phyloP scores from a whole-genome alignment of 2,888 invertebrate genomes.

The Aphelenchoides bicaudatus region DNA sequence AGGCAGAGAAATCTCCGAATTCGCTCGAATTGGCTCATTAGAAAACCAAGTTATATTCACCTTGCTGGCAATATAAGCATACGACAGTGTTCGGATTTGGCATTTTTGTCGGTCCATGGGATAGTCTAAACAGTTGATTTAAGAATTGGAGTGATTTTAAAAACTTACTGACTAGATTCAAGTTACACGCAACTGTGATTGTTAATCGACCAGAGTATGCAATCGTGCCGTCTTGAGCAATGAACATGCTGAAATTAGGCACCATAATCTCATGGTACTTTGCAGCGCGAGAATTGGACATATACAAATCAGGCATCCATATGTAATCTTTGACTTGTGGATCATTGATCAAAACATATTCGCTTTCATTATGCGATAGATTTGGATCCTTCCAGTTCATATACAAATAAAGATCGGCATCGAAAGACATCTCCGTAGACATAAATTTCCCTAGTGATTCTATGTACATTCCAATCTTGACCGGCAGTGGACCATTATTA shows the following conservation, averaged over 20 bases:
- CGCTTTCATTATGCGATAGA: conserved; percentile 42
- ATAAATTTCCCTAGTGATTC: conserved; percentile 33
- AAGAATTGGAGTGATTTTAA: too few species aligned
- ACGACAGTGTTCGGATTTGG: conserved; percentile 48
- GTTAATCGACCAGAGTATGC: conserved; percentile 47
- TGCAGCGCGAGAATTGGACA: conserved; percentile 29
- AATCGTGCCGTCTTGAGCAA: conserved; percentile 48
- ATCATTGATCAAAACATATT: conserved; percentile 51
- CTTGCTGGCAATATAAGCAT: conserved; percentile 56
- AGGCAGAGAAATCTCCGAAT: conserved; percentile 55
- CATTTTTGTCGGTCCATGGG: conserved; percentile 58
- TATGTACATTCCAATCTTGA: conserved; percentile 39
- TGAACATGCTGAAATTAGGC: conserved; percentile 57
- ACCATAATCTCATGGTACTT: conserved; percentile 44
- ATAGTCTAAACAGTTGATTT: too few species aligned
- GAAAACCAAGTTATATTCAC: conserved; percentile 58
- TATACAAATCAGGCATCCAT: conserved; percentile 55
- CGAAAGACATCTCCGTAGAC: conserved; percentile 47
- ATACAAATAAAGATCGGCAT: conserved; percentile 53
- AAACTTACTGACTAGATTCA: conserved; percentile 28
- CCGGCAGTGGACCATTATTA: conserved; percentile 36
- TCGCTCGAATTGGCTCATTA: conserved; percentile 49
- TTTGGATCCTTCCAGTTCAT: conserved; percentile 30
- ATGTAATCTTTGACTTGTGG: conserved; percentile 44
- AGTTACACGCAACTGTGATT: conserved; percentile 43